phyloP scores from a whole-genome alignment of 2,113 vertebrate species.

The Prolemur simus region DNA sequence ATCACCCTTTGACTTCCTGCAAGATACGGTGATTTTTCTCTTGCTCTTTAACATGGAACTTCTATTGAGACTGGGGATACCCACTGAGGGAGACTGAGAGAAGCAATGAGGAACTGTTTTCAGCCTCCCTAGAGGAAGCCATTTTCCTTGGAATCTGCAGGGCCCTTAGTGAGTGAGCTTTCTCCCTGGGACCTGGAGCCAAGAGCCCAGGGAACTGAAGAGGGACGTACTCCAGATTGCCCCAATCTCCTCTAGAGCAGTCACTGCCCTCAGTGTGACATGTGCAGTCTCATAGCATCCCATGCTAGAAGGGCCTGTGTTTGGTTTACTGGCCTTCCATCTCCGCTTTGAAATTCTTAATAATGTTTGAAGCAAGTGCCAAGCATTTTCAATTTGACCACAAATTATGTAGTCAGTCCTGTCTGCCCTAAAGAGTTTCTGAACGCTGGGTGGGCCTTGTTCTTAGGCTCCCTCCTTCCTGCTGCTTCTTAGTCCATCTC shows the following conservation, averaged over 20 bases:
- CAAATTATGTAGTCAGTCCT: neutral
- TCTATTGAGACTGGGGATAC: constrained; percentile 25
- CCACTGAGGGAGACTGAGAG: neutral
- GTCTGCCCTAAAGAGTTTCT: neutral
- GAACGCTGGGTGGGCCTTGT: neutral
- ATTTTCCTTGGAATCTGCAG: neutral
- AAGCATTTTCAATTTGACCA: constrained; percentile 12
- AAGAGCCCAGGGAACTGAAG: neutral
- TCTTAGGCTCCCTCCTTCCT: neutral
- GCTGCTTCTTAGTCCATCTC: neutral
- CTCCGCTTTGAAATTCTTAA: constrained; percentile 22
- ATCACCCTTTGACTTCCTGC: constrained; percentile 16
- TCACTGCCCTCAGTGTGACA: neutral
- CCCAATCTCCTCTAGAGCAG: neutral
- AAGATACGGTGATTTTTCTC: constrained; percentile 23
- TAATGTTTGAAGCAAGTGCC: constrained; percentile 1
- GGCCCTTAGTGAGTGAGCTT: neutral
- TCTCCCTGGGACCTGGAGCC: neutral
- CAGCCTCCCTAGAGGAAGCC: neutral
- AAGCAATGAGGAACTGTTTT: neutral
- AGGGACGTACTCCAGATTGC: neutral
- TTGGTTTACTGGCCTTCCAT: neutral
- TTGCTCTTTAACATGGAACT: constrained; percentile 12
- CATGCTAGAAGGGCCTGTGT: neutral
- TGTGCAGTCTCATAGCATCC: neutral